These are phyloP conservation scores for Eulemur macaco DNA, from an alignment of 2,113 vertebrate genomes.

Conservation along the genomic window DNA sequence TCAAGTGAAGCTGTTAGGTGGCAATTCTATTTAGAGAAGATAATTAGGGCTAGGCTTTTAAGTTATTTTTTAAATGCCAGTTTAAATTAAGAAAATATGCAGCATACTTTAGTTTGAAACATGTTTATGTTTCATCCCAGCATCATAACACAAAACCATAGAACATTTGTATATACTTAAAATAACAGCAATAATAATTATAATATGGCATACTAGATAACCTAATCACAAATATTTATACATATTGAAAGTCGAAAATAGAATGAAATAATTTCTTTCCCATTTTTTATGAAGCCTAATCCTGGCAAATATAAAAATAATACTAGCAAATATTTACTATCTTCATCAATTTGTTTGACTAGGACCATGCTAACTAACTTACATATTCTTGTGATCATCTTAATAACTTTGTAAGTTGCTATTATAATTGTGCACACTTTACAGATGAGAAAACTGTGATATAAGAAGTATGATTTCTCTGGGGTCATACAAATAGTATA, in stretches of 20 bases:
- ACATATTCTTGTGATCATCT: neutral
- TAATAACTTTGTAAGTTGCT: neutral
- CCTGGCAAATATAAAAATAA: neutral
- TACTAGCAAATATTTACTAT: neutral
- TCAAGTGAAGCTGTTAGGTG: neutral
- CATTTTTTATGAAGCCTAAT: neutral
- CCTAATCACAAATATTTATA: neutral
- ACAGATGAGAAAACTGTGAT: neutral
- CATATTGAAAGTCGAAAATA: neutral
- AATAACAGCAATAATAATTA: neutral
- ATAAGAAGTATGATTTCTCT: neutral
- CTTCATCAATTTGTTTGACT: neutral
- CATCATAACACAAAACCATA: neutral
- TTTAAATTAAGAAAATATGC: slow-evolving; percentile 27
- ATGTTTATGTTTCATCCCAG: neutral
- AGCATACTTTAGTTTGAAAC: neutral
- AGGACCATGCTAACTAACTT: neutral
- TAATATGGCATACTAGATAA: neutral
- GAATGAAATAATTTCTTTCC: neutral
- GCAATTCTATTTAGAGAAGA: neutral
- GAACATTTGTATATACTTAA: neutral
- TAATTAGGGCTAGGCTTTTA: neutral
- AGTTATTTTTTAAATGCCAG: neutral
- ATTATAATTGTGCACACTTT: neutral
- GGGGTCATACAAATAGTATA: neutral